Evolutionary conservation across 1,140 invertebrate genomes (phyloP), one percentile per base, ranked within the genome.

Genomic region (Zaprionus taronus): DNA sequence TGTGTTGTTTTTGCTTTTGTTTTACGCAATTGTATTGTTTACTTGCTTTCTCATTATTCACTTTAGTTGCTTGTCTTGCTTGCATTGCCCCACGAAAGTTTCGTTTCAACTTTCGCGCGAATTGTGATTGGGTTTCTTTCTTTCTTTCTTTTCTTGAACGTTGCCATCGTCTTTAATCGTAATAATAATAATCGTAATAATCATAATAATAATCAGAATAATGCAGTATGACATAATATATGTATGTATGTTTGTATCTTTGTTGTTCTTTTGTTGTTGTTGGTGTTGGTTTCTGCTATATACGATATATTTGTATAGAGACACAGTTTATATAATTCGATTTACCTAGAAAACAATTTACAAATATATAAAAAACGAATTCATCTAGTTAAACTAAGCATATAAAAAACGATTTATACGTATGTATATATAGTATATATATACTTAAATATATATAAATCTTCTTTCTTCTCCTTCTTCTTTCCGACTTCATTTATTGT

Each of bases 271-370:
- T 61, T 70, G 67, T 70, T 70, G 67, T 70, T 69, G n/a, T 70
- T 26, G 66, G 4, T 69, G 12, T 70, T 26, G 58, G 7, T 67
- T 61, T 49, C 20, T 36, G 41, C 41, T 47, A 53, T 66, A 47
- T 56, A 24, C 64, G 47, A 72, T 44, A 41, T 69, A 47, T 60
- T 47, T 47, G 28, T 72, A 61, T 72, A 68, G 65, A 47, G 61
- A 70, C 61, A 70, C 56, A 51, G 66, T 77, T 67, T 77, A 80
- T 80, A 84, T 91, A 89, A 89, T 91, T 91, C 76, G 85, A 91
- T 91, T 91, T 91, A 90, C 76, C 90, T 91, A 91, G 62, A 82
- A 90, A 90, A 90, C 85, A 90, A 87, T 92, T 92, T 92, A 92
- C 83, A 91, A 87, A 92, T 92, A 84, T 89, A 90, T 90, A 90